Evolutionary conservation across 2,888 invertebrate species (phyloP), one percentile per base, ranked within the genome.

Genomic region (Cybosia mesomella): DNA sequence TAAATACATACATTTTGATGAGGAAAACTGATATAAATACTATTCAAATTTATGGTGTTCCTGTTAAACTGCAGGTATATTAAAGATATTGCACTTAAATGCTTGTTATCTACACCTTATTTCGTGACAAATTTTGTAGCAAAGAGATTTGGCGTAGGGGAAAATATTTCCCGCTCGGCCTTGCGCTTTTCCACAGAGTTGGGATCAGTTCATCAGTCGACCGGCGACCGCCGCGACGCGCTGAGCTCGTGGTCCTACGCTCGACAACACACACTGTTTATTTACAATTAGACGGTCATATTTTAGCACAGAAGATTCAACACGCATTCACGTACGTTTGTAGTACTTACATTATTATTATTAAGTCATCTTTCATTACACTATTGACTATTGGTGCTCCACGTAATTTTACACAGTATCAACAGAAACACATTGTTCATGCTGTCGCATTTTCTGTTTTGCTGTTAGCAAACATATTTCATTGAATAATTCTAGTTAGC

Each of bases 171-270:
- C 85, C 85, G 82, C 70, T 81, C 77, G 81, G 79, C 67, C 70
- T 70, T 66, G 67, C 79, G 83, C 72, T 85, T 87, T 82, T 32
- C 86, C 80, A 75, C 73, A 71, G 83, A 75, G 74, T 69, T 69
- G 72, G 71, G 75, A 70, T 75, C 88, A 94, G 94, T 94, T 89
- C 75, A 70, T 75, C 88, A 94, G 94, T 94, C 89, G 87, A 87
- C 90, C 89, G 87, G 82, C 90, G 86, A 83, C 87, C 89, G 91
- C 85, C 90, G 92, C 89, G 89, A 75, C 82, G 89, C 88, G 85
- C 82, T 84, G 85, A 85, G 80, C 86, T 87, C 83, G 76, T 76
- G 34, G 80, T 74, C 78, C 81, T 77, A 85, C 83, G 80, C 82
- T 81, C 77, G 83, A 85, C 79, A 80, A 74, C 73, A 83, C 82